Evolutionary conservation across 2,113 vertebrate genomes (phyloP), one percentile per base, ranked within the genome.

Genomic region (Ammodytes marinus): DNA sequence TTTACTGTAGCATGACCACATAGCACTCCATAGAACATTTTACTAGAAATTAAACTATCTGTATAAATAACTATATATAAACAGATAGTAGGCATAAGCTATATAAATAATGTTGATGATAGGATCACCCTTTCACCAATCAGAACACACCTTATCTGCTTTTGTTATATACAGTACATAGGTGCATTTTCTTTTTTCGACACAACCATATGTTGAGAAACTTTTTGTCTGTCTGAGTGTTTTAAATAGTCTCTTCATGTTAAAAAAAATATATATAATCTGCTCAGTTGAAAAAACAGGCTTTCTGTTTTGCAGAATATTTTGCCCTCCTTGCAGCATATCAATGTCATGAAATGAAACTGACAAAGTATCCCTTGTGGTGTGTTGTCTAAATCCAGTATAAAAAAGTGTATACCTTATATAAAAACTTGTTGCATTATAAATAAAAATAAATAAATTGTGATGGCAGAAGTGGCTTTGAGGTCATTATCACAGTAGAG

Each of bases 21-120:
- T 52, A 65, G n/a, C 13, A 15, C 17, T 65, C 9, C 40, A 50
- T 12, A 7, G 11, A 13, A 43, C 52, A 27, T 27, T 27, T 71
- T 10, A 35, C 42, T 27, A 27, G 27, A 27, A 65, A 42, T 59
- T 17, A 75, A 69, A 58, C 5, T n/a, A n/a, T 61, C 11, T n/a
- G 5, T 61, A 46, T 17, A 35, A 69, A 64, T 12, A 58, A 76
- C 43, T 13, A 10, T n/a, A 43, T 42, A 57, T 69, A 49, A 81
- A 69, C 6, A 63, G 46, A 19, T 5, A 13, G 35, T 27, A 27
- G 27, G 27, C 27, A 27, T 27, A 27, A 27, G 27, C 27, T 27
- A 27, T 27, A 27, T 27, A 52, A 74, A 42, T 8, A 27, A 42
- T 27, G 35, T 63, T 46, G 4, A 19, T 40, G 10, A 46, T 19